Conservation (phyloP, 2,113 vertebrate species). For the Corydoras sp. region DNA sequence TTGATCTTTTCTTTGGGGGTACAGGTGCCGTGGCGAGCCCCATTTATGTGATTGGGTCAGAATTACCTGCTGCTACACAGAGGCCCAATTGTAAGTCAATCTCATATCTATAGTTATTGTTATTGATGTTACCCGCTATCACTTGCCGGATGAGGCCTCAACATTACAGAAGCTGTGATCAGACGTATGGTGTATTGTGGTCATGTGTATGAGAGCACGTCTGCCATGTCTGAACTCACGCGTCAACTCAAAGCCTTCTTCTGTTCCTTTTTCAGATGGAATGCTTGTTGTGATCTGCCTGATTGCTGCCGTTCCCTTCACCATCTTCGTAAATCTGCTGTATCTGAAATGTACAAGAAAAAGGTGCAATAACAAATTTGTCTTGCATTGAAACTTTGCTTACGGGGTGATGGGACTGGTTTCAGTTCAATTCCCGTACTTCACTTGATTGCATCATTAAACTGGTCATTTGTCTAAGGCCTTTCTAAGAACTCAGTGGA, state of each 20-base stretch:
- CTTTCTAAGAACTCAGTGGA: too few relatives aligned
- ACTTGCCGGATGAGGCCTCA: not conserved
- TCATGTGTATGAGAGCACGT: too few relatives aligned
- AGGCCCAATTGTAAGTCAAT: not conserved
- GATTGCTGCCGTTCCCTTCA: conserved; percentile 38
- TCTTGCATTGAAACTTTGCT: not conserved
- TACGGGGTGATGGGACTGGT: not conserved
- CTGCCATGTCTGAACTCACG: not conserved
- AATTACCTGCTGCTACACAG: not conserved
- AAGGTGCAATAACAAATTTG: conserved; percentile 48
- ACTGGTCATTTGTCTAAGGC: too few relatives aligned
- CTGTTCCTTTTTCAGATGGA: conserved; percentile 45
- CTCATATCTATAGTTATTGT: not conserved
- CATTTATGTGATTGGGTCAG: too few relatives aligned
- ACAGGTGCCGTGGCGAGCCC: too few relatives aligned
- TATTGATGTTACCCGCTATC: not conserved
- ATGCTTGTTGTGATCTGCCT: conserved; percentile 42
- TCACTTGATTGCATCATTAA: too few relatives aligned
- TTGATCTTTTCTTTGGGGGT: too few relatives aligned
- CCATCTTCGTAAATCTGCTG: conserved; percentile 53
- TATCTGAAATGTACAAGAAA: conserved; percentile 58
- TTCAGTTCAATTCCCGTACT: too few relatives aligned
- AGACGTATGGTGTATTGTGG: not conserved
- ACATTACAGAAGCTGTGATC: not conserved
- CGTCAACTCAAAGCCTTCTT: too few relatives aligned